Conservation (phyloP, 2,113 vertebrate species). For the Axis porcinus region DNA sequence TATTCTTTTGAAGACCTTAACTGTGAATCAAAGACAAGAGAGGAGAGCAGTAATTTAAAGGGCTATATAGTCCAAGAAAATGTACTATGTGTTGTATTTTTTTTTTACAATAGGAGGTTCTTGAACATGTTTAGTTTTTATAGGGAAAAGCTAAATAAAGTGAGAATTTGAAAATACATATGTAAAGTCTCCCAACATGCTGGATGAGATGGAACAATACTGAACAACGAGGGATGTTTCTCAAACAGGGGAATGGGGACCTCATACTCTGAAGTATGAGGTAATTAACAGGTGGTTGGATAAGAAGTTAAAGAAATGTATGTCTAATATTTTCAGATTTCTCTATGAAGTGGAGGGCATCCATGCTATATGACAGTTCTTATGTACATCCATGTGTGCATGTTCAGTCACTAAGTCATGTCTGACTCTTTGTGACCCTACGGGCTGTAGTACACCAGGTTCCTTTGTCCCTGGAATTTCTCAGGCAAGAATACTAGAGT, state of each 20-base stretch:
- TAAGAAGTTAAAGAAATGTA: background rate
- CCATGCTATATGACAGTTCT: no score
- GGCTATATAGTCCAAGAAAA: background rate
- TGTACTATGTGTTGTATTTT: background rate
- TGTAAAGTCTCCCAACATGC: background rate
- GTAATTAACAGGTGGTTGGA: background rate
- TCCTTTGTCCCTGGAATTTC: background rate
- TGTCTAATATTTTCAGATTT: background rate
- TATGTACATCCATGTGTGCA: background rate
- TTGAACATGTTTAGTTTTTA: background rate
- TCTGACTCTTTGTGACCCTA: background rate
- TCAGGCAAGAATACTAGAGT: background rate
- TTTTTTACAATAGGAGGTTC: background rate
- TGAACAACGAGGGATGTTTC: background rate
- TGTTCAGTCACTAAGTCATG: background rate
- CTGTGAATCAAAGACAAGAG: background rate
- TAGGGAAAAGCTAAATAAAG: background rate
- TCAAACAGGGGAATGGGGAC: background rate
- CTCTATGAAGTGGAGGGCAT: background rate
- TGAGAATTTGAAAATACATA: background rate
- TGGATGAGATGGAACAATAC: background rate
- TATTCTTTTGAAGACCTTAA: background rate
- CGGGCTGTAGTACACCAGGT: background rate
- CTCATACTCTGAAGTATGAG: background rate
- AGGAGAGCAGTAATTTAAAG: background rate